phyloP scores from a whole-genome alignment of 2,113 vertebrate genomes.

The Chaetodon auriga region DNA sequence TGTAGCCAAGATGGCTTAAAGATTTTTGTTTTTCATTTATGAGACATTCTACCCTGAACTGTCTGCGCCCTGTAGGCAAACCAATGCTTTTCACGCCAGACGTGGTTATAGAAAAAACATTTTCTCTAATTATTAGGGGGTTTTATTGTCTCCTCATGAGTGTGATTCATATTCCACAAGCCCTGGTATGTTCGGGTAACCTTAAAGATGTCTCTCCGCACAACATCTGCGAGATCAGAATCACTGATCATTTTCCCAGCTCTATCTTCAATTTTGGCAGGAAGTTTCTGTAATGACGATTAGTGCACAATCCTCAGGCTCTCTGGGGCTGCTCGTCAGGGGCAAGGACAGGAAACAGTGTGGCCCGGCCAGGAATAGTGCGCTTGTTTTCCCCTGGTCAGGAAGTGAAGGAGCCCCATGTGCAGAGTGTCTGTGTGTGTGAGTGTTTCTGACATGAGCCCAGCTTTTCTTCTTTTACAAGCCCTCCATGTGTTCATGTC shows the following conservation, averaged over 20 bases:
- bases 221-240: slow-evolving; percentile 21
- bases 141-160: slow-evolving; percentile 23
- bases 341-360: slow-evolving; percentile 73
- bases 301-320: slow-evolving; percentile 50
- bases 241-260: slow-evolving; percentile 65
- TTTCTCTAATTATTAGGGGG: slow-evolving; percentile 15
- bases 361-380: slow-evolving; percentile 60
- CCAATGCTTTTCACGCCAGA: slow-evolving; percentile 43
- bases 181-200: not conserved
- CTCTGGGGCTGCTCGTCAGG: slow-evolving; percentile 55
- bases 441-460: slow-evolving; percentile 56
- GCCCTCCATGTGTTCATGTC: slow-evolving; percentile 46
- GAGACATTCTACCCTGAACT: slow-evolving; percentile 38
- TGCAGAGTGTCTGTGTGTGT: slow-evolving; percentile 43
- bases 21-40: slow-evolving; percentile 25
- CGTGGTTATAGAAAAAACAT: not conserved
- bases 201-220: not conserved
- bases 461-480: slow-evolving; percentile 47
- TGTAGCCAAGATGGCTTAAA: slow-evolving; percentile 23
- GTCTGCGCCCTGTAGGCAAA: slow-evolving; percentile 53
- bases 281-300: slow-evolving; percentile 72
- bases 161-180: slow-evolving; percentile 45
- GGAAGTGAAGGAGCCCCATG: slow-evolving; percentile 67
- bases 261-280: slow-evolving; percentile 59
- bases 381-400: slow-evolving; percentile 64